Percentiles rank a stretch among this genome's conserved stretches.
Evolutionary conservation across 2,797 vertebrate genomes (phyloP).

Genomic region (Hydrophis major): DNA sequence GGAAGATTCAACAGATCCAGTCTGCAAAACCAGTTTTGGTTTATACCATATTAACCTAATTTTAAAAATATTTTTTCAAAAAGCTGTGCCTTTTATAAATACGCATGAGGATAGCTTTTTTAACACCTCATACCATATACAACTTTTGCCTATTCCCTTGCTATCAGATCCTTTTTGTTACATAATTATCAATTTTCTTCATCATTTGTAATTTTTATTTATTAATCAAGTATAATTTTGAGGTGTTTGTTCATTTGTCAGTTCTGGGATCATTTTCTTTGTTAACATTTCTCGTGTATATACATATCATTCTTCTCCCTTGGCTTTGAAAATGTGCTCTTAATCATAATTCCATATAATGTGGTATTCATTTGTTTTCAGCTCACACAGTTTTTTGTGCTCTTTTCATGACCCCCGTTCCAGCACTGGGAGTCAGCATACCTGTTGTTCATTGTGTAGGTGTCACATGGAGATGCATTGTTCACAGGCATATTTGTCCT

Average conservation of each 20-base stretch:
- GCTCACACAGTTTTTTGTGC: slow-evolving; percentile 43
- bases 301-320: slow-evolving; percentile 42
- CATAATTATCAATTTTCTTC: slow-evolving; percentile 35
- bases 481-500: slow-evolving; percentile 20
- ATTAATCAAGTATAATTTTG: not conserved
- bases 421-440: slow-evolving; percentile 30
- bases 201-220: not conserved
- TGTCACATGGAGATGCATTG: slow-evolving; percentile 23
- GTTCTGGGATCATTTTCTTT: slow-evolving; percentile 40
- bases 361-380: slow-evolving; percentile 43
- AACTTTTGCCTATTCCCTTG: slow-evolving; percentile 48
- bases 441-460: slow-evolving; percentile 28
- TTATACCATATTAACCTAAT: slow-evolving; percentile 49
- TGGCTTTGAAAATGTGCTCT: slow-evolving; percentile 45
- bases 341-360: slow-evolving; percentile 25
- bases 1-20: slow-evolving; percentile 42
- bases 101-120: slow-evolving; percentile 51
- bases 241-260: slow-evolving; percentile 15
- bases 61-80: slow-evolving; percentile 35
- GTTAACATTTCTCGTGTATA: slow-evolving; percentile 18
- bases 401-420: slow-evolving; percentile 41
- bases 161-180: slow-evolving; percentile 30
- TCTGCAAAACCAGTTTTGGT: slow-evolving; percentile 44
- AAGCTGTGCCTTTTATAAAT: slow-evolving; percentile 46
- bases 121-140: slow-evolving; percentile 19